Evolutionary conservation across 2,888 invertebrate genomes (phyloP).

Genomic region (Agrilus mali): DNA sequence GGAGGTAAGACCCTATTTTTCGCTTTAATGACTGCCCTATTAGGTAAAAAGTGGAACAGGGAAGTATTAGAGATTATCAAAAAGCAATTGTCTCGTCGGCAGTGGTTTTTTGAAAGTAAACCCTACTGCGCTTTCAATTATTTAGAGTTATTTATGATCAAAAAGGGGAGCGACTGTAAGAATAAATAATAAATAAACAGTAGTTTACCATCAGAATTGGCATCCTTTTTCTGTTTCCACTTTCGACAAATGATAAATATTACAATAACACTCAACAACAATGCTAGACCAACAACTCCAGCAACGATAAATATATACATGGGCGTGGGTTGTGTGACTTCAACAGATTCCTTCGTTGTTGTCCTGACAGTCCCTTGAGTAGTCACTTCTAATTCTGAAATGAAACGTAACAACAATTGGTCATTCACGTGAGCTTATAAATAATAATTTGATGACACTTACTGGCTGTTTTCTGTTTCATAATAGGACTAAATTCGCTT

Average conservation of each 20-base stretch:
- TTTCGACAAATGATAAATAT: conserved; percentile 36
- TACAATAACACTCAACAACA: conserved; percentile 30
- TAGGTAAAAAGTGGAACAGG: no score
- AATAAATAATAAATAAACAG: background rate
- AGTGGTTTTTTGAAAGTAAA: no score
- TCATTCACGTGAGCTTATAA: conserved; percentile 7
- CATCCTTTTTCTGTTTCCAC: conserved; percentile 37
- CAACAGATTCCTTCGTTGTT: background rate
- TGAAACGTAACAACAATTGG: background rate
- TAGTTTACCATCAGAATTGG: conserved; percentile 20
- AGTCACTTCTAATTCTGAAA: background rate
- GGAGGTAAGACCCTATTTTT: no score
- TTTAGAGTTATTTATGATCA: no score
- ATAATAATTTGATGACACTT: conserved; percentile 17
- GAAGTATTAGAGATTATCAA: no score
- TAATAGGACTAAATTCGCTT: conserved; percentile 70
- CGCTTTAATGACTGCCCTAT: no score
- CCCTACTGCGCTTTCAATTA: no score
- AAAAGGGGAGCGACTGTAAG: no score
- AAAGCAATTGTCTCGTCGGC: no score
- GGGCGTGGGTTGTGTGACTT: conserved; percentile 7
- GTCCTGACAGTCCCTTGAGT: conserved; percentile 1
- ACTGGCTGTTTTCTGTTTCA: conserved; percentile 53
- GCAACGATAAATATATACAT: conserved; percentile 46
- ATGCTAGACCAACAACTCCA: conserved; percentile 38